Evolutionary conservation across 2,113 vertebrate species (phyloP), one percentile per base, ranked within the genome.

Genomic region (Colinus virginianus): DNA sequence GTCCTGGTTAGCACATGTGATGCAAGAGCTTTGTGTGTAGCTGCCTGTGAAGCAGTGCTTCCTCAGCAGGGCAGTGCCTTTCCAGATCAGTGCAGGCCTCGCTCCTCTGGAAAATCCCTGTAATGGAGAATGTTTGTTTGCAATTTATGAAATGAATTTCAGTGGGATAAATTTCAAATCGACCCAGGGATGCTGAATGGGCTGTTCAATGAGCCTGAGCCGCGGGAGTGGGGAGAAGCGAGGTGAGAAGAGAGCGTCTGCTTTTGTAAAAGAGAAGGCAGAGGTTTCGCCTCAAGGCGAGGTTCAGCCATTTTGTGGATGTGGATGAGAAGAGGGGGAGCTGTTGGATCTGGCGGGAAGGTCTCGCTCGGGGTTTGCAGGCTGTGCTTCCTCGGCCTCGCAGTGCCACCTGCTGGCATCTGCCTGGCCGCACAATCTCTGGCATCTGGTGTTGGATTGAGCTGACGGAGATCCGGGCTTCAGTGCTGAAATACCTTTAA

Each of bases 121-220:
- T 9, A 0, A 32, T 6, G 13, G 21, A 34, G 66, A 12, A 11
- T 0, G 5, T 12, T 26, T 19, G 19, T 40, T 32, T 46, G 40
- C 13, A 26, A 15, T 1, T 38, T 3, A 23, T 32, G 20, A 17
- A 53, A 30, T 13, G 7, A 5, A 51, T 51, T 53, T 21, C 38
- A 9, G 3, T 0, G 8, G 61, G 70, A 62, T 30, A 30, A 61
- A 79, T 0, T 2, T 45, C 23, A 6, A 7, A 30, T 9, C 2
- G 0, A 2, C 56, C 51, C 3, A 0, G 1, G 51, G 26, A 1
- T 9, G 25, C 17, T 43, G 17, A 3, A 7, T 0, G 20, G 32
- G 36, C 66, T 45, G 22, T 7, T 14, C 1, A 42, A 26, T 6
- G 43, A 78, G 30, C 14, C 34, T 14, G 42, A 40, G 34, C 46